Evolutionary conservation across 1,140 invertebrate species (phyloP).

Genomic region (Trachymyrmex cornetzi): DNA sequence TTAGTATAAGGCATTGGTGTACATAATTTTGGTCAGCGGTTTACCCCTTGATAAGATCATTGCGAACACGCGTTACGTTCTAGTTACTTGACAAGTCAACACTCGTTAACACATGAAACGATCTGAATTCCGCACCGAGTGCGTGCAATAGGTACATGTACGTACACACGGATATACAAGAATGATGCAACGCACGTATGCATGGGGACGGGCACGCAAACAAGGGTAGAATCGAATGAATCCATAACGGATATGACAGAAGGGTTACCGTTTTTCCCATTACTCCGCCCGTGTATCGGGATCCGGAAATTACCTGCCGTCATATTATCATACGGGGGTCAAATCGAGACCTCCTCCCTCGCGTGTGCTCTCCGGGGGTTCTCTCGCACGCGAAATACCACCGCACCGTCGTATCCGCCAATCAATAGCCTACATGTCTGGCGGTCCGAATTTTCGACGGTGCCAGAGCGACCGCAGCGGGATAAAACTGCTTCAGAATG

Average conservation of each 20-base stretch:
- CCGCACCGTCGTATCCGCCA: constrained; percentile 63
- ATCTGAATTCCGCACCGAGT: constrained; percentile 5
- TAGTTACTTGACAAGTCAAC: constrained; percentile 35
- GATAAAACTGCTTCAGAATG: constrained; percentile 69
- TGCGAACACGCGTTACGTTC: constrained; percentile 8
- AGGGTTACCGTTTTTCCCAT: constrained; percentile 78
- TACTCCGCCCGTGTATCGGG: constrained; percentile 73
- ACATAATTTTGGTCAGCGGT: no score
- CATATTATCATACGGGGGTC: constrained; percentile 77
- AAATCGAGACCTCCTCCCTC: constrained; percentile 71
- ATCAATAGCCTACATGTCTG: constrained; percentile 75
- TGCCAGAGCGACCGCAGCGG: constrained; percentile 39
- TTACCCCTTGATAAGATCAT: neutral
- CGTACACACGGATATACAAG: neutral
- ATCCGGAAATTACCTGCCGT: constrained; percentile 78
- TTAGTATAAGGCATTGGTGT: no score
- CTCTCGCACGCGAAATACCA: constrained; percentile 67
- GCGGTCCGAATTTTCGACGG: constrained; percentile 65
- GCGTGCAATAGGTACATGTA: constrained; percentile 4
- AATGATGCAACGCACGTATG: neutral
- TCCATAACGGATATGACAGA: constrained; percentile 77
- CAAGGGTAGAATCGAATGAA: constrained; percentile 69
- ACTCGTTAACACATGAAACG: constrained; percentile 55
- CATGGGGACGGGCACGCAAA: constrained; percentile 22
- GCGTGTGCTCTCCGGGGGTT: constrained; percentile 29